These are phyloP conservation scores for Pithys albifrons DNA, from an alignment of 2,113 vertebrate species.

Conservation along the genomic window DNA sequence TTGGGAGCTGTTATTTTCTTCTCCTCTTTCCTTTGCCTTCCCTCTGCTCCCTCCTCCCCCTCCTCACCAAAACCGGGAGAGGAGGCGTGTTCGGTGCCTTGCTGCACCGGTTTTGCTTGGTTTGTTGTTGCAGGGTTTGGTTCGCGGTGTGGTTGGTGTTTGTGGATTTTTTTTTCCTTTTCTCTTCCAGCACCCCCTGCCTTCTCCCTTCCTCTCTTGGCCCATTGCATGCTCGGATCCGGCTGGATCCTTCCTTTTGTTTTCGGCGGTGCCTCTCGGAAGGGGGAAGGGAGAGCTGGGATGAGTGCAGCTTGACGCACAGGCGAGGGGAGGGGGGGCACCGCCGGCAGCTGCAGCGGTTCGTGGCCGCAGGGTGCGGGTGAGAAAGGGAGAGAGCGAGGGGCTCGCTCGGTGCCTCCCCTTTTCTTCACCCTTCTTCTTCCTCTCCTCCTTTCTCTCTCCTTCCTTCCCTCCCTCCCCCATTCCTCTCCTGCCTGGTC, in stretches of 20 bases:
- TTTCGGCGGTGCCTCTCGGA: conserved; percentile 25
- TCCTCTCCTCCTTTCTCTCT: background rate
- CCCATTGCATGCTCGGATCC: conserved; percentile 9
- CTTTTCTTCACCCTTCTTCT: background rate
- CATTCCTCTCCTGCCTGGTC: background rate
- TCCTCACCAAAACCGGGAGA: conserved; percentile 53
- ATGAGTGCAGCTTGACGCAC: conserved; percentile 44
- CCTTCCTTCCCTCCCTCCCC: background rate
- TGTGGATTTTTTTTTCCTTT: background rate
- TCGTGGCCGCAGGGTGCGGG: conserved; percentile 52
- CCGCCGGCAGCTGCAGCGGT: conserved; percentile 7
- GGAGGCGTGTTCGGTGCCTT: conserved; percentile 57
- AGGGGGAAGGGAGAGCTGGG: conserved; percentile 28
- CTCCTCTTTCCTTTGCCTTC: conserved; percentile 30
- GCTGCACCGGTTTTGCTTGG: conserved; percentile 57
- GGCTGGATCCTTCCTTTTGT: conserved; percentile 45
- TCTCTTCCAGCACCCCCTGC: background rate
- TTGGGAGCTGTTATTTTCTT: conserved; percentile 37
- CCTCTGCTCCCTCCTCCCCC: conserved; percentile 9
- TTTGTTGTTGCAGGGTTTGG: conserved; percentile 44
- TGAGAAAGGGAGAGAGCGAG: background rate
- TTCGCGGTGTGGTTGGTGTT: background rate
- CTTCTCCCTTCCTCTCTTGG: background rate
- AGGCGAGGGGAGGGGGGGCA: conserved; percentile 21
- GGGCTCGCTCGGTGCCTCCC: conserved; percentile 2